Evolutionary conservation across 2,113 vertebrate genomes (phyloP).

Genomic region (Tyrannus savana): DNA sequence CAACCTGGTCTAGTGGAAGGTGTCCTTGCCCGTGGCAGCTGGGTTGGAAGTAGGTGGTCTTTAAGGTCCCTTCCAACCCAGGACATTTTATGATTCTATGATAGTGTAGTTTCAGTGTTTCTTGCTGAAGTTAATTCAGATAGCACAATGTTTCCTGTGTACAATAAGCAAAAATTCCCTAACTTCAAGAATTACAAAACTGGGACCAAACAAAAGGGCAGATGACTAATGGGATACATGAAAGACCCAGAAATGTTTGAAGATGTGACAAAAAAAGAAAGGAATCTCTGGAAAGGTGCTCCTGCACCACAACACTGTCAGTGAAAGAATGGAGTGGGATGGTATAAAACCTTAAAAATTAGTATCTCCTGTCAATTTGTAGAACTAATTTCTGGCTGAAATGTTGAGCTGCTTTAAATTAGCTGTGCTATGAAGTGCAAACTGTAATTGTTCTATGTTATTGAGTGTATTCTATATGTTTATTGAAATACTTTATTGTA

Average conservation of each 20-base stretch:
- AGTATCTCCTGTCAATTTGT: background rate
- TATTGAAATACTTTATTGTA: background rate
- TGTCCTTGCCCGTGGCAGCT: background rate
- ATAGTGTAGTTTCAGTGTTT: background rate
- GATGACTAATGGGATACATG: background rate
- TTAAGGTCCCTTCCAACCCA: background rate
- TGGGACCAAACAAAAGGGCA: background rate
- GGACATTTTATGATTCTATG: background rate
- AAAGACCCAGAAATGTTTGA: background rate
- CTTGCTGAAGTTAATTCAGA: background rate
- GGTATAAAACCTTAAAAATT: background rate
- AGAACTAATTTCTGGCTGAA: background rate
- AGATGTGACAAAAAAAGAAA: background rate
- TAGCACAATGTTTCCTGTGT: fast-evolving
- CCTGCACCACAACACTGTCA: background rate
- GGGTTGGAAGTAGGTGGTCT: background rate
- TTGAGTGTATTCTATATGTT: background rate
- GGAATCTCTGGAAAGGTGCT: background rate
- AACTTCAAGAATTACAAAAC: background rate
- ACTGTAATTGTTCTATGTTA: background rate
- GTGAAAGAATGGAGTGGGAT: background rate
- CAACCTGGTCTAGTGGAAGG: background rate
- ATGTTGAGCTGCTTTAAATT: background rate
- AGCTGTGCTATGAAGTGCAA: background rate
- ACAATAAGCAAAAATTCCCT: background rate